These are phyloP conservation scores for Campoletis raptor DNA, from an alignment of 2,888 invertebrate species.

Conservation along the genomic window DNA sequence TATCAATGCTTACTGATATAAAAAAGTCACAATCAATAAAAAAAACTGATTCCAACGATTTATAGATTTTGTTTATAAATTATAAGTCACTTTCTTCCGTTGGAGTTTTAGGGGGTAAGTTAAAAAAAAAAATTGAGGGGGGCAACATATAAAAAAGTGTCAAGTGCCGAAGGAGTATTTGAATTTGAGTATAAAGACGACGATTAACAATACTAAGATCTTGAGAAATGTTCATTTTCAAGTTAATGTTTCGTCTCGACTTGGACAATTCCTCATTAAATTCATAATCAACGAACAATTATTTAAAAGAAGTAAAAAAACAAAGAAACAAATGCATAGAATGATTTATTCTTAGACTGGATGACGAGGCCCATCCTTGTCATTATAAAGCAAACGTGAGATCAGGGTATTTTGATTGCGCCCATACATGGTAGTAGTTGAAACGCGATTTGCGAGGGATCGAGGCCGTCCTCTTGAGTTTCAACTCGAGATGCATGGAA, in stretches of 20 bases:
- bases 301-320: background rate
- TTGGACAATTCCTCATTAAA: background rate
- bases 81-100: background rate
- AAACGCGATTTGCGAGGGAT: slow-evolving; percentile 46
- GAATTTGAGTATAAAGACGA: background rate
- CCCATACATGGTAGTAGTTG: slow-evolving; percentile 38
- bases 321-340: background rate
- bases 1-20: background rate
- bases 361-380: background rate
- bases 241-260: background rate
- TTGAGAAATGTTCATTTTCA: background rate
- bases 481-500: slow-evolving; percentile 33
- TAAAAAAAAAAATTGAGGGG: background rate
- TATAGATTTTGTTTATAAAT: background rate
- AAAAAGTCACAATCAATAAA: background rate
- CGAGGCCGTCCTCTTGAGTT: slow-evolving; percentile 11
- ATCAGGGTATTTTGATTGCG: slow-evolving; percentile 37
- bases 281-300: background rate
- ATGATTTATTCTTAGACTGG: background rate
- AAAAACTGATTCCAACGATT: background rate
- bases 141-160: too few relatives aligned
- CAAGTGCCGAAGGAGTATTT: background rate
- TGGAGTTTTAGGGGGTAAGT: background rate
- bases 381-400: slow-evolving; percentile 23
- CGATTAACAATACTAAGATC: background rate